A percentile compares a stretch with the other conserved stretches of the same genome.
These are phyloP conservation scores for Eulithis testata DNA, from an alignment of 2,888 invertebrate species.

Conservation along the genomic window DNA sequence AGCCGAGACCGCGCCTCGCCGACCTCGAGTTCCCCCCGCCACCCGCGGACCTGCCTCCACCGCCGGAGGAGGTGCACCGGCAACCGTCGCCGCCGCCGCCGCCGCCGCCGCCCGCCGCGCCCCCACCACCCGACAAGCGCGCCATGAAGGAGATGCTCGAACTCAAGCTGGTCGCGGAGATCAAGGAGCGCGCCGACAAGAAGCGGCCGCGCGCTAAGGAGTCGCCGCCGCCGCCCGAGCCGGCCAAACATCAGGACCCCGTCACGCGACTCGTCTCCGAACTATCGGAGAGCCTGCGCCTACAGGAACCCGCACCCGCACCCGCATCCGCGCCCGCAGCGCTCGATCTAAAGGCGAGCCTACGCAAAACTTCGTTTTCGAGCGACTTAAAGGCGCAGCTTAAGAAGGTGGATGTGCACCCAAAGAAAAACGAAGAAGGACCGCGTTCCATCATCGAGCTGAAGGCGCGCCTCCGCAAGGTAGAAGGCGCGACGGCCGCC, in stretches of 20 bases:
- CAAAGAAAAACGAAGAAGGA: constrained; percentile 74
- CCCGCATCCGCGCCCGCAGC: constrained; percentile 55
- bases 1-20: constrained; percentile 89
- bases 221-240: constrained; percentile 72
- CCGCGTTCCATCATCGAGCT: constrained; percentile 90
- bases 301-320: constrained; percentile 88
- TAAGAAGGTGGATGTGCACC: constrained; percentile 65
- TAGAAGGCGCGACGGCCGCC: constrained; percentile 83
- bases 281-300: constrained; percentile 92
- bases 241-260: constrained; percentile 86
- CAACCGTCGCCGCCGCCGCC: constrained; percentile 82
- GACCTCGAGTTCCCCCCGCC: constrained; percentile 96
- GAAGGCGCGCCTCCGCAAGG: constrained; percentile 92
- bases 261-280: constrained; percentile 93
- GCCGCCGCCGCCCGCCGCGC: constrained; percentile 80
- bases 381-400: constrained; percentile 87
- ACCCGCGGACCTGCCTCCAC: constrained; percentile 91
- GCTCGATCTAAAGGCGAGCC: constrained; percentile 80
- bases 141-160: constrained; percentile 93
- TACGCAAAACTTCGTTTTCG: constrained; percentile 72
- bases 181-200: constrained; percentile 90
- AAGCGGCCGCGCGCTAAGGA: constrained; percentile 83
- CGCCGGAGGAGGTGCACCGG: constrained; percentile 83
- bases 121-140: constrained; percentile 68
- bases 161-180: constrained; percentile 91